Percentiles rank a stretch among this genome's conserved stretches.
Evolutionary conservation across 1,140 invertebrate species (phyloP).

Genomic region (Diorhabda elongata): DNA sequence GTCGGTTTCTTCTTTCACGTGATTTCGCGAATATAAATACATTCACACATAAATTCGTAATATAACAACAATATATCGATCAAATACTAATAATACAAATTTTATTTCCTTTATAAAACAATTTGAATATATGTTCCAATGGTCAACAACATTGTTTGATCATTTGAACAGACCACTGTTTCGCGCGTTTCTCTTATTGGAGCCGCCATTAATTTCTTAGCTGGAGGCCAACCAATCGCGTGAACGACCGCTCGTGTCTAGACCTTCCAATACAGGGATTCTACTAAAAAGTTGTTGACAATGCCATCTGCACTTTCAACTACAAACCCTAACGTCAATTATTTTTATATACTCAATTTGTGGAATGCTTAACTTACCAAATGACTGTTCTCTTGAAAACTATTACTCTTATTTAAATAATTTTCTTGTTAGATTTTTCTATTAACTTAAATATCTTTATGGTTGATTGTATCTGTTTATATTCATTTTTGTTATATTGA

Average conservation of each 20-base stretch:
- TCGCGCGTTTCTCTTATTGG: too few species aligned
- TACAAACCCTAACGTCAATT: neutral
- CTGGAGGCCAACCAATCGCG: too few species aligned
- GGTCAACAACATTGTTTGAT: too few species aligned
- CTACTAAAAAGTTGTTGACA: neutral
- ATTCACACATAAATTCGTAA: too few species aligned
- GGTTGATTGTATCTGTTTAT: neutral
- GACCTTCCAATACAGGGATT: neutral
- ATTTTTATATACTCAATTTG: neutral
- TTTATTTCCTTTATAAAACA: too few species aligned
- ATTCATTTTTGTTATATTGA: neutral
- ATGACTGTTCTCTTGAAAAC: neutral
- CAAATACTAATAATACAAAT: too few species aligned
- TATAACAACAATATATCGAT: too few species aligned
- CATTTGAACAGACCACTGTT: too few species aligned
- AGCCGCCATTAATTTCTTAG: too few species aligned
- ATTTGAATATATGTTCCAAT: too few species aligned
- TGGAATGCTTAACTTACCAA: neutral
- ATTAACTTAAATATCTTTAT: neutral
- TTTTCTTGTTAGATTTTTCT: neutral
- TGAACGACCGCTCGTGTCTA: neutral
- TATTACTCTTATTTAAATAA: neutral
- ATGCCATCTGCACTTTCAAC: neutral
- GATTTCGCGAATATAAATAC: too few species aligned
- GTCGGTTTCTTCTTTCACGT: too few species aligned